phyloP scores from a whole-genome alignment of 2,888 invertebrate species.

The Escarpia spicata region DNA sequence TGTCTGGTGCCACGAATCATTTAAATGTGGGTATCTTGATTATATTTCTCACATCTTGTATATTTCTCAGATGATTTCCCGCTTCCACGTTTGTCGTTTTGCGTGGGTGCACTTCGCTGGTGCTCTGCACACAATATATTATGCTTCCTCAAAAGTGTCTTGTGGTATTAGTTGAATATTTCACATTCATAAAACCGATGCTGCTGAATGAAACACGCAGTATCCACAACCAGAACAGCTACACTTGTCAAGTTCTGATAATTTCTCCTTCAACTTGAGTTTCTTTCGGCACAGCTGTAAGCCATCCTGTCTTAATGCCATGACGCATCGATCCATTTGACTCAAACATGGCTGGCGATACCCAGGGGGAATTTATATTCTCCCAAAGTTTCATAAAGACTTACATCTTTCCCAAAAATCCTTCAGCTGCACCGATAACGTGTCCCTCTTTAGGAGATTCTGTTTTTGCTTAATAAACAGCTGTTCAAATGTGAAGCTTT shows the following conservation, averaged over 20 bases:
- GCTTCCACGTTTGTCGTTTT: too few relatives aligned
- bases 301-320: neutral
- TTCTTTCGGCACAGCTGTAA: neutral
- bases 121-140: too few relatives aligned
- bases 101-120: too few relatives aligned
- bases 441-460: neutral
- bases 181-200: too few relatives aligned
- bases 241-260: neutral
- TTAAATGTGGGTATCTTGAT: too few relatives aligned
- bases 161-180: too few relatives aligned
- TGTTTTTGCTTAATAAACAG: neutral
- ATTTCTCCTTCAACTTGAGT: neutral
- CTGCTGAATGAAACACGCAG: neutral
- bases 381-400: neutral
- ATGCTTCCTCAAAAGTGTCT: too few relatives aligned
- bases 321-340: neutral
- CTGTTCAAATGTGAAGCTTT: neutral
- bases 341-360: neutral
- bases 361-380: neutral
- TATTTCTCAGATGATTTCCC: too few relatives aligned
- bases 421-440: neutral
- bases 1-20: too few relatives aligned
- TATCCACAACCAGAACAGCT: neutral
- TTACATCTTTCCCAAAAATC: neutral
- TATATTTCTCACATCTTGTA: too few relatives aligned